Evolutionary conservation across 1,140 invertebrate genomes (phyloP).

Genomic region (Drosophila bipectinata): DNA sequence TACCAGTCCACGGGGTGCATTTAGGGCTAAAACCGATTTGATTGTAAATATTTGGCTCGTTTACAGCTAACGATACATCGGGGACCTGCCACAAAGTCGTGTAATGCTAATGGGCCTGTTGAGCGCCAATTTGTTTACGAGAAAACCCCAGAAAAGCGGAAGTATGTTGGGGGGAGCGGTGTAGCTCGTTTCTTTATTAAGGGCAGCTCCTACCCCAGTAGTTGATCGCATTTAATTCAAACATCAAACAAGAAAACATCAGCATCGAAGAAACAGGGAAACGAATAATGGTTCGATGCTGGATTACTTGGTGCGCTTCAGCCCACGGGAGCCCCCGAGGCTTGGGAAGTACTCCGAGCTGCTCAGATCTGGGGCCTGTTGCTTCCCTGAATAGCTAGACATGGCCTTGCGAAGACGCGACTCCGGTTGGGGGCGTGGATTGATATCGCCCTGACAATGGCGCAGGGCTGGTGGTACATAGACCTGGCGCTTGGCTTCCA

Average conservation of each 20-base stretch:
- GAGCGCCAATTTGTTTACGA: conserved; percentile 45
- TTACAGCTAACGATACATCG: conserved; percentile 56
- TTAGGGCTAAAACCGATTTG: conserved; percentile 61
- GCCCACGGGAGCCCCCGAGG: conserved; percentile 24
- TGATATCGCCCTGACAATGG: conserved; percentile 51
- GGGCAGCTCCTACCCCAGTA: neutral
- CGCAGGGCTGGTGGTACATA: conserved; percentile 68
- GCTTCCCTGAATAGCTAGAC: conserved; percentile 6
- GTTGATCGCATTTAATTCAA: conserved; percentile 45
- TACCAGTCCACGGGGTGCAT: conserved; percentile 49
- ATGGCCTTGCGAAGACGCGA: conserved; percentile 9
- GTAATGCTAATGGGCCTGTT: conserved; percentile 50
- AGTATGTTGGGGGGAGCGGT: neutral
- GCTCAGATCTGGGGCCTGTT: conserved; percentile 60
- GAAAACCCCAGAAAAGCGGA: conserved; percentile 1
- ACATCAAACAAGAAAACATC: conserved; percentile 14
- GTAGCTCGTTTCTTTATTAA: conserved; percentile 24
- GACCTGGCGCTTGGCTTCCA: conserved; percentile 23
- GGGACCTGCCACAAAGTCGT: conserved; percentile 40
- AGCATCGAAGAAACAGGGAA: neutral
- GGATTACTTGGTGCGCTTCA: conserved; percentile 57
- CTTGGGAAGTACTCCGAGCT: conserved; percentile 59
- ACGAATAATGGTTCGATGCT: neutral
- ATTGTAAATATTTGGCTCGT: conserved; percentile 67
- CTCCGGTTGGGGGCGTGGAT: conserved; percentile 5